Evolutionary conservation across 2,888 invertebrate genomes (phyloP).

Genomic region (Flabesymbios commensalis): DNA sequence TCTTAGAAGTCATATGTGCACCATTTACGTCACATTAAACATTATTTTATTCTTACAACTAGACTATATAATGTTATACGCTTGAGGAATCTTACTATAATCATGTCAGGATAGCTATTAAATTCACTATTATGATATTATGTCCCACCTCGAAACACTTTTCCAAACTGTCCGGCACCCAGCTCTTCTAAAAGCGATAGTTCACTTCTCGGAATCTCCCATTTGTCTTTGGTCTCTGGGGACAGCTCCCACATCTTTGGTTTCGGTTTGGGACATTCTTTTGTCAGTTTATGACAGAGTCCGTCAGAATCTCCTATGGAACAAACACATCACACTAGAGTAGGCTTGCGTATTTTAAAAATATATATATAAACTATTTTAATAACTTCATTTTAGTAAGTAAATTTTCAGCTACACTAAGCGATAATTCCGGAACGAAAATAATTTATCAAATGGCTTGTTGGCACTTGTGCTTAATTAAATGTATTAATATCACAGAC

Average conservation of each 20-base stretch:
- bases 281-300: constrained; percentile 88
- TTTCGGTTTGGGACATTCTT: constrained; percentile 85
- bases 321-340: constrained; percentile 21
- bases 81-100: too few relatives aligned
- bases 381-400: neutral
- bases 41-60: too few relatives aligned
- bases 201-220: constrained; percentile 91
- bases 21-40: too few relatives aligned
- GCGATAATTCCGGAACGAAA: neutral
- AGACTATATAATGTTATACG: too few relatives aligned
- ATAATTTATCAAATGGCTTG: neutral
- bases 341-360: neutral
- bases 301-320: constrained; percentile 87
- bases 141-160: constrained; percentile 84
- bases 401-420: neutral
- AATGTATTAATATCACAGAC: too few relatives aligned
- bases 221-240: constrained; percentile 90
- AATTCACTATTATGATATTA: too few relatives aligned
- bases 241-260: constrained; percentile 97
- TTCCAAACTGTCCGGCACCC: constrained; percentile 96
- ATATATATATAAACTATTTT: neutral
- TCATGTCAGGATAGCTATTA: too few relatives aligned
- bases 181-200: constrained; percentile 84
- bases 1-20: too few relatives aligned
- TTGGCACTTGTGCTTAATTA: neutral